Base-by-base conservation (phyloP, 2,113 vertebrate species). In the Nerophis lumbriciformis region DNA sequence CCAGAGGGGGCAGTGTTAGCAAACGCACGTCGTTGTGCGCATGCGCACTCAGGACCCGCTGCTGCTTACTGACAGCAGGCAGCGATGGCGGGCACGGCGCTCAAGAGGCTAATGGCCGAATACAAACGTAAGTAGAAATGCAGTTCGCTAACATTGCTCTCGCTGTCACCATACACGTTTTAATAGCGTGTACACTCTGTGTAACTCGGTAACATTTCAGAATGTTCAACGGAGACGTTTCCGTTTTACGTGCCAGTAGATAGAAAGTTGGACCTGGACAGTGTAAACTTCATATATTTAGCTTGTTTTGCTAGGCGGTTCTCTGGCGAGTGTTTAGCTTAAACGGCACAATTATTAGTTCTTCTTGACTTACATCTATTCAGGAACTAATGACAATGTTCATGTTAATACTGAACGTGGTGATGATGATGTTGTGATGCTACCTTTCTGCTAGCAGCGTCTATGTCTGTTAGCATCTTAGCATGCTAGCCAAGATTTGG, bases 71-170 rank as follows among this genome's bases (percentile, higher is more conserved):
- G 12, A 9, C 9, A 4, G 16, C 12, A 8, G 44, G 7, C 59
- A 15, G n/a, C 45, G 28, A 61, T 61, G 59, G 59, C 59, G 15
- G 59, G 59, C 5, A 61, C 59, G 5, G 59, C 59, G 35, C 14
- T 61, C 6, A 61, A 61, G 48, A 61, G 59, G 36, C 59, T 61
- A 8, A 61, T 61, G 59, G 59, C 59, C 35, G 59, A 61, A 61
- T 61, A 61, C 47, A 61, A 61, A 61, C 59, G 59, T 61, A 35
- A 61, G 48, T 36, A 21, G 6, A 12, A 12, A 14, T 3, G 21
- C 28, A 13, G 19, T 16, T 16, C 15, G 51, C 51, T 21, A 28
- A 53, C 4, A 1, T 28, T 11, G 0, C 16, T 9, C 48, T n/a
- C 14, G 28, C 6, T 16, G 19, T 21, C 8, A 16, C 49, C 49